Conservation (phyloP, 2,797 vertebrate genomes). For the Darevskia nairensis region DNA sequence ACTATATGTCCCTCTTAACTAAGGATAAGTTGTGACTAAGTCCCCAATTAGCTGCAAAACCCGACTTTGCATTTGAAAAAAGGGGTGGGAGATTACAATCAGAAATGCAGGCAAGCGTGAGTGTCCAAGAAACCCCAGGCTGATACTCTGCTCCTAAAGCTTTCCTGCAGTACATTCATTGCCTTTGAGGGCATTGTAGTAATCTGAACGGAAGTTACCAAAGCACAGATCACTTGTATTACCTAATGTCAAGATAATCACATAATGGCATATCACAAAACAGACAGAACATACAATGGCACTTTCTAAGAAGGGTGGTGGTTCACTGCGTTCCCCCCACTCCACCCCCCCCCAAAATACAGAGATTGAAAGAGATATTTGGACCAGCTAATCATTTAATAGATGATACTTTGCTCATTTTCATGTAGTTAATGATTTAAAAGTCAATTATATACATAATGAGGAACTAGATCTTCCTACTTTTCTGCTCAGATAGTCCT, state of each 20-base stretch:
- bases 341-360: background rate
- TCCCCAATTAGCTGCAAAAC: background rate
- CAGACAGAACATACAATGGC: background rate
- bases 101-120: background rate
- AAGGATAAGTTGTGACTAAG: too few species aligned
- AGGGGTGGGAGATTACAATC: background rate
- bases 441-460: background rate
- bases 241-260: background rate
- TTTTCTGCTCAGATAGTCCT: background rate
- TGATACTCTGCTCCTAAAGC: background rate
- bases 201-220: too few species aligned
- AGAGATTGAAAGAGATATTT: background rate
- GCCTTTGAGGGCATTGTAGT: background rate
- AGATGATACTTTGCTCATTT: background rate
- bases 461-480: background rate
- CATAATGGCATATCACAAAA: background rate
- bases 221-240: background rate
- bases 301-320: background rate
- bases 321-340: background rate
- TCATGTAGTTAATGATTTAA: background rate
- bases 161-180: background rate
- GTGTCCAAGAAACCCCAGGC: background rate
- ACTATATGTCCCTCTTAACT: background rate
- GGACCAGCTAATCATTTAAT: background rate
- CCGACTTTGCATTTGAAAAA: background rate